Percentiles rank a stretch among this genome's conserved stretches.
These are phyloP conservation scores for Lates calcarifer DNA, from an alignment of 2,113 vertebrate species.

Conservation along the genomic window DNA sequence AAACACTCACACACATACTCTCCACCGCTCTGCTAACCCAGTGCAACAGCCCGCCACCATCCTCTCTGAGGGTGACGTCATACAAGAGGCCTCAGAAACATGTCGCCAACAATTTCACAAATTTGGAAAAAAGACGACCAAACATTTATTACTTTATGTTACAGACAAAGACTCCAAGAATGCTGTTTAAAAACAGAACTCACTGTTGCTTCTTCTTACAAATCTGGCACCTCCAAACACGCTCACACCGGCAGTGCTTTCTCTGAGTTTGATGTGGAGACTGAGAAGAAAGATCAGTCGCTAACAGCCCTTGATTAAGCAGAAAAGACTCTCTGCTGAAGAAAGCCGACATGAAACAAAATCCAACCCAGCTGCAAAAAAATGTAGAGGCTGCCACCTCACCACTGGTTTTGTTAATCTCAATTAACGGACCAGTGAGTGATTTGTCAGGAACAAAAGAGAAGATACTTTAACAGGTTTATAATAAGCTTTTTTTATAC, in stretches of 20 bases:
- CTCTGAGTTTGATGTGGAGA: conserved; percentile 28
- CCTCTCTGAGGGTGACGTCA: not conserved
- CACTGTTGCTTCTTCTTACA: not conserved
- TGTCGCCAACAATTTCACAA: not conserved
- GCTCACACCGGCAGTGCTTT: not conserved
- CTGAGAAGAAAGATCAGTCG: conserved; percentile 6
- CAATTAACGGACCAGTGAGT: not conserved
- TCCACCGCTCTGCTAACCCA: not conserved
- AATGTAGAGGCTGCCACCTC: not conserved
- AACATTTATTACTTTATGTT: not conserved
- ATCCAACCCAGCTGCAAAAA: not conserved
- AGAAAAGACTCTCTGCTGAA: conserved; percentile 1
- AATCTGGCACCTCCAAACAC: not conserved
- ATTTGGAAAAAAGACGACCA: not conserved
- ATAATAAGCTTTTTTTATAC: not conserved
- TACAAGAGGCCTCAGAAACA: not conserved
- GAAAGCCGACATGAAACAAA: conserved; percentile 41
- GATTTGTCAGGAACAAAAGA: not conserved
- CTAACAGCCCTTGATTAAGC: conserved; percentile 38
- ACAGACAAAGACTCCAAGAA: not conserved
- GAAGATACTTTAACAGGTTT: not conserved
- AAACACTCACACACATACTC: not conserved
- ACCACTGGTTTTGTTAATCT: not conserved
- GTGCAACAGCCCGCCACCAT: not conserved
- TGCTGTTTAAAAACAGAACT: conserved; percentile 1